Base-by-base conservation (phyloP, 2,113 vertebrate species). In the Brachirus orientalis region DNA sequence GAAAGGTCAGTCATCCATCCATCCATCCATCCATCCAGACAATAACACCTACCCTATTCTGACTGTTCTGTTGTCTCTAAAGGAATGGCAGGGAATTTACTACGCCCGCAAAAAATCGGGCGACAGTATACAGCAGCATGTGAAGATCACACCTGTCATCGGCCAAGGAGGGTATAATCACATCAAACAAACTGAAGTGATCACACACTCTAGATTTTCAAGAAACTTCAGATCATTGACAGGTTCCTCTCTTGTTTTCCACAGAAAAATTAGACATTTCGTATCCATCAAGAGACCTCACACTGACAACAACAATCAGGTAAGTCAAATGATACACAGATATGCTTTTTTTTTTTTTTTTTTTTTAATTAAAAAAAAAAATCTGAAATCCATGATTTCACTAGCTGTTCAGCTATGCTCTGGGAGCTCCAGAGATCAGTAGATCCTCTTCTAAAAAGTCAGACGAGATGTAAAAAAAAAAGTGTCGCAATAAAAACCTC, bases 1-100 rank as follows among this genome's bases (percentile, higher is more conserved):
- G 97, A 91, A 98, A 98, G 90, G 97, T 98, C 33, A 75, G 86
- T 61, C 22, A n/a, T 12, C 0, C 14, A 9, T 28, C n/a, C 50
- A 0, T 57, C 19, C 16, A 0, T 14, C 4, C 4, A 12, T 16
- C 18, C 7, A 7, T 19, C 7, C 4, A 7, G 8, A 19, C 38
- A 28, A 44, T 33, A 16, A n/a, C 4, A 13, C 11, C 18, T 20
- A 1, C 3, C 14, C 14, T 51, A 37, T 10, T 19, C 10, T 3
- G 1, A 6, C 38, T 60, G 14, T 16, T 11, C 17, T 76, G n/a
- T 75, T 17, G 12, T 64, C 20, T 70, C 47, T 69, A 44, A 73
- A 99, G 97, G 97, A 99, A 64, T 99, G 97, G 97, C 96, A 97
- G 90, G 97, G 97, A 4, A 92, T 97, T 86, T 98, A 94, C 90